Evolutionary conservation across 2,888 invertebrate genomes (phyloP).

Genomic region (Rhingia rostrata): DNA sequence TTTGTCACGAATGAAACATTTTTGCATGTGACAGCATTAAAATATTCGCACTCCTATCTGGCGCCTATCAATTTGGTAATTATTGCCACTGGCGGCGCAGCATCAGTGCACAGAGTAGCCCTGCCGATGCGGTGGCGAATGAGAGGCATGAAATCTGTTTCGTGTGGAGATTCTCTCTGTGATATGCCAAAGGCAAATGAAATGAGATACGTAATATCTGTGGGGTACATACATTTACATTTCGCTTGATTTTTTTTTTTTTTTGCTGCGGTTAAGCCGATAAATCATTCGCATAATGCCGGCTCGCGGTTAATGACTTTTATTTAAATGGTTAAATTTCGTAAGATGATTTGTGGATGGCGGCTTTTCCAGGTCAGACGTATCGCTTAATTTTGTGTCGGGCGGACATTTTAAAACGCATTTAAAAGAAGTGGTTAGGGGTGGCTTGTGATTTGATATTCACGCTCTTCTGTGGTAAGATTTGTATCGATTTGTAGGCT

Average conservation of each 20-base stretch:
- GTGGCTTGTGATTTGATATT: neutral
- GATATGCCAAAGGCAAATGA: neutral
- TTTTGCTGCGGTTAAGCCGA: slow-evolving; percentile 45
- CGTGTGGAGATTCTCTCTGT: slow-evolving; percentile 12
- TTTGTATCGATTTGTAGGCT: too few relatives aligned
- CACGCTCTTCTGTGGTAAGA: too few relatives aligned
- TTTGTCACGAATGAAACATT: slow-evolving; percentile 60
- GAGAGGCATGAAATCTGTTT: slow-evolving; percentile 13
- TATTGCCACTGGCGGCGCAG: slow-evolving; percentile 42
- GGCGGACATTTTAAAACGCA: neutral
- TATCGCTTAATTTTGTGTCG: neutral
- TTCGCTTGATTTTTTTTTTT: slow-evolving; percentile 31
- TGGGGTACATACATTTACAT: slow-evolving; percentile 60
- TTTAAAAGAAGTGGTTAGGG: neutral
- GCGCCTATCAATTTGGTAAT: slow-evolving; percentile 72
- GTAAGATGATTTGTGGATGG: slow-evolving; percentile 44
- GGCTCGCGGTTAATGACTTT: slow-evolving; percentile 65
- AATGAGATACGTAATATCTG: slow-evolving; percentile 23
- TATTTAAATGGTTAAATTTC: slow-evolving; percentile 63
- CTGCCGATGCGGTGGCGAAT: neutral
- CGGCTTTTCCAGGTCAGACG: slow-evolving; percentile 42
- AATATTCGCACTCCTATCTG: slow-evolving; percentile 56
- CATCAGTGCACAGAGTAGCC: neutral
- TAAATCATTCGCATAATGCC: slow-evolving; percentile 67
- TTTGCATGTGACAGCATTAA: slow-evolving; percentile 70